Percentiles rank a stretch among this genome's conserved stretches.
Evolutionary conservation across 2,888 invertebrate genomes (phyloP).

Genomic region (Netelia virgata): DNA sequence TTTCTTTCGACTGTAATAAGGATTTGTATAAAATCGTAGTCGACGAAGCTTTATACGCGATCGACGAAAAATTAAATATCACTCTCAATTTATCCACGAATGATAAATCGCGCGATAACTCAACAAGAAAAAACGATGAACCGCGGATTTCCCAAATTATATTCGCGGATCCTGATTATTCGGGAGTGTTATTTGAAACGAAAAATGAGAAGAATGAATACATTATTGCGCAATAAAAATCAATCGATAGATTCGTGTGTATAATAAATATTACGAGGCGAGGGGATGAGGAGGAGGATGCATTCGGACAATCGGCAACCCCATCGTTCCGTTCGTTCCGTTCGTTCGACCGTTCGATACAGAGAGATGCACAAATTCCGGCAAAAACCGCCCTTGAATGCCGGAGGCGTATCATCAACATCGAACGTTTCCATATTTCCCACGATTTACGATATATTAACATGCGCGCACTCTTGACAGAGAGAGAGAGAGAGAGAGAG

Average conservation of each 20-base stretch:
- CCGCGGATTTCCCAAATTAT: not conserved
- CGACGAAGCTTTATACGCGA: no score
- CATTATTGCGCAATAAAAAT: not conserved
- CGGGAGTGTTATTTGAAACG: not conserved
- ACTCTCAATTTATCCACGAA: not conserved
- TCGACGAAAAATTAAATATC: not conserved
- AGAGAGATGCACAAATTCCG: constrained; percentile 3
- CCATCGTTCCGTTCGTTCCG: not conserved
- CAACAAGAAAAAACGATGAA: not conserved
- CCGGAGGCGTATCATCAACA: constrained; percentile 28
- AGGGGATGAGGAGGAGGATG: not conserved
- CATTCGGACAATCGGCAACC: not conserved
- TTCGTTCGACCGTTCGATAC: constrained; percentile 8
- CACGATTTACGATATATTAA: not conserved
- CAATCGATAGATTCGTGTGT: not conserved
- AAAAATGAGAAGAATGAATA: not conserved
- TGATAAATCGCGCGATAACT: not conserved
- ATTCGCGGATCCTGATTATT: not conserved
- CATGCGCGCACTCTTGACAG: not conserved
- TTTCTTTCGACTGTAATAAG: no score
- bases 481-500: no score
- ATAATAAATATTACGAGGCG: not conserved
- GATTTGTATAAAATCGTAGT: no score
- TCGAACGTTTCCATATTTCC: constrained; percentile 30
- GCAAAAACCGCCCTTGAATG: not conserved